Evolutionary conservation across 2,113 vertebrate genomes (phyloP).

Genomic region (Aleadryas rufinucha): DNA sequence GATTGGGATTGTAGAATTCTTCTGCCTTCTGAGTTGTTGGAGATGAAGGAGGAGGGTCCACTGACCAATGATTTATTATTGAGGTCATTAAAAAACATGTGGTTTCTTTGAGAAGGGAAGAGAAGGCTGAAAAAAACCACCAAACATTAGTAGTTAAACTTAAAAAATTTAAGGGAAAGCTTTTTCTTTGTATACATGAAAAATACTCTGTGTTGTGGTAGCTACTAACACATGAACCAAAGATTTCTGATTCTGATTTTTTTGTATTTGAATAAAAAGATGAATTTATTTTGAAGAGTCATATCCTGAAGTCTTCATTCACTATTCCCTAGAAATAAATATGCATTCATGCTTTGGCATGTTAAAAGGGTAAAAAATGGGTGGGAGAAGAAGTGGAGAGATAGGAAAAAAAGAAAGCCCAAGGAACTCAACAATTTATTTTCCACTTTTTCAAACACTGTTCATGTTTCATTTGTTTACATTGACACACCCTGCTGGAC

Average conservation of each 20-base stretch:
- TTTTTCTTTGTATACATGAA: neutral
- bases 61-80: neutral
- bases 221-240: too few species aligned
- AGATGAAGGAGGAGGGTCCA: neutral
- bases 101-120: neutral
- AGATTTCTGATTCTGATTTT: neutral
- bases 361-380: neutral
- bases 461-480: neutral
- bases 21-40: neutral
- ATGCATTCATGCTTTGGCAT: neutral
- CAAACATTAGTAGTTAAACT: neutral
- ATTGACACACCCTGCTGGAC: neutral
- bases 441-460: neutral
- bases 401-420: neutral
- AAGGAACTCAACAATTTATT: neutral
- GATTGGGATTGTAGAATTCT: neutral
- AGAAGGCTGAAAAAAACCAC: neutral
- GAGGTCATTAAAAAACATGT: neutral
- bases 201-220: neutral
- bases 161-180: neutral
- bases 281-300: neutral
- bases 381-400: too few species aligned
- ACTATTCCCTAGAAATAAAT: neutral
- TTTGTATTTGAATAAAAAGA: neutral
- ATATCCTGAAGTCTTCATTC: neutral